phyloP scores from a whole-genome alignment of 2,797 vertebrate genomes.

The Hyperoplus immaculatus region DNA sequence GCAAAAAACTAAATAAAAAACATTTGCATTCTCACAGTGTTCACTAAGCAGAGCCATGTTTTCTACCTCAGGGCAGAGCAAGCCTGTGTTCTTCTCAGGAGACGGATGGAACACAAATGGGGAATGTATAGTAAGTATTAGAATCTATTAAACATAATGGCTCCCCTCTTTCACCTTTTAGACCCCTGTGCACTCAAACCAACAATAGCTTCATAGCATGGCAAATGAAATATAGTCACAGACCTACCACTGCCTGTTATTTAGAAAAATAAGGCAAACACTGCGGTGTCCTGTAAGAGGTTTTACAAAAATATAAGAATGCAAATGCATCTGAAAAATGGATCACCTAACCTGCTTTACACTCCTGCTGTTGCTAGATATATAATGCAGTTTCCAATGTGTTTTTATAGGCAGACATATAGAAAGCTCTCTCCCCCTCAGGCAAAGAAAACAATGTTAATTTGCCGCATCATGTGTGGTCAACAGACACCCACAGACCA shows the following conservation, averaged over 20 bases:
- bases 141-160: conserved; percentile 68
- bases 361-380: conserved; percentile 12
- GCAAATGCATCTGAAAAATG: conserved; percentile 22
- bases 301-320: conserved; percentile 32
- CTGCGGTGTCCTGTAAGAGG: conserved; percentile 12
- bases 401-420: conserved; percentile 47
- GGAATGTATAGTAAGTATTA: conserved; percentile 55
- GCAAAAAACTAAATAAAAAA: conserved; percentile 10
- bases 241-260: conserved; percentile 23
- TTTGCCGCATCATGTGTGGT: conserved; percentile 78
- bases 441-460: conserved; percentile 68
- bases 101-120: conserved; percentile 56
- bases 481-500: conserved; percentile 72
- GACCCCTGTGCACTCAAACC: conserved; percentile 25
- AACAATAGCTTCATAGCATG: conserved; percentile 48
- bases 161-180: conserved; percentile 54
- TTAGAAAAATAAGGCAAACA: conserved; percentile 19
- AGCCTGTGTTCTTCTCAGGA: conserved; percentile 46
- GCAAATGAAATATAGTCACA: conserved; percentile 44
- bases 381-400: conserved; percentile 32
- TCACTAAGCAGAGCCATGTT: conserved; percentile 34
- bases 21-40: conserved; percentile 19
- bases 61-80: conserved; percentile 57
- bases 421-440: conserved; percentile 32
- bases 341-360: conserved; percentile 31